Conservation (phyloP, 1,140 invertebrate genomes). For the Wasmannia auropunctata region DNA sequence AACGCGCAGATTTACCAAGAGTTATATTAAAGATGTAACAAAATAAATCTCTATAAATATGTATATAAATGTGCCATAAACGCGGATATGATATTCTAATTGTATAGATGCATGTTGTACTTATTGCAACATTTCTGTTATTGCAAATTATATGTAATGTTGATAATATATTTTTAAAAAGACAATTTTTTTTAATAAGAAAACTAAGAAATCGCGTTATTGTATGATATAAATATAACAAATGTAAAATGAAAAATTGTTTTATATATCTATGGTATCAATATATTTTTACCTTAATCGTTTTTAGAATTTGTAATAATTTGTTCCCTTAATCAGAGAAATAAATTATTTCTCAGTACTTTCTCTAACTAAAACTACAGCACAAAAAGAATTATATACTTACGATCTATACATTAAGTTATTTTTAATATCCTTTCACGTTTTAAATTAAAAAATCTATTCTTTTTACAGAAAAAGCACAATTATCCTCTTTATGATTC, state of each 20-base stretch:
- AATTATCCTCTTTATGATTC: not conserved
- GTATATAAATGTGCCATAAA: conserved; percentile 23
- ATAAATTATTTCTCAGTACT: not conserved
- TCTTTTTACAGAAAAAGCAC: not conserved
- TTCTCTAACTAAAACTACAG: not conserved
- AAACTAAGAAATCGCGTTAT: not conserved
- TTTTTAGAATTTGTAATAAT: not conserved
- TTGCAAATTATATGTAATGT: not conserved
- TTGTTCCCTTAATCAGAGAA: not conserved
- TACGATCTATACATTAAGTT: not conserved
- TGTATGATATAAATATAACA: not conserved
- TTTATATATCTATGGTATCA: not conserved
- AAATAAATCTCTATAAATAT: conserved; percentile 25
- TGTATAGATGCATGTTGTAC: not conserved
- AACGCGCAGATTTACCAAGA: not conserved
- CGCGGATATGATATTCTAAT: not conserved
- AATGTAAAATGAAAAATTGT: not conserved
- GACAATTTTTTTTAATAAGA: not conserved
- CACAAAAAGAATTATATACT: not conserved
- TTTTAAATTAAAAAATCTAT: not conserved
- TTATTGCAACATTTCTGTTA: not conserved
- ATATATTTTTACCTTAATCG: conserved; percentile 3
- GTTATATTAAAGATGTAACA: not conserved
- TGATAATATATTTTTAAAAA: conserved; percentile 5
- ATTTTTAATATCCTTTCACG: not conserved